phyloP scores from a whole-genome alignment of 2,113 vertebrate genomes.

The Salvelinus sp. region DNA sequence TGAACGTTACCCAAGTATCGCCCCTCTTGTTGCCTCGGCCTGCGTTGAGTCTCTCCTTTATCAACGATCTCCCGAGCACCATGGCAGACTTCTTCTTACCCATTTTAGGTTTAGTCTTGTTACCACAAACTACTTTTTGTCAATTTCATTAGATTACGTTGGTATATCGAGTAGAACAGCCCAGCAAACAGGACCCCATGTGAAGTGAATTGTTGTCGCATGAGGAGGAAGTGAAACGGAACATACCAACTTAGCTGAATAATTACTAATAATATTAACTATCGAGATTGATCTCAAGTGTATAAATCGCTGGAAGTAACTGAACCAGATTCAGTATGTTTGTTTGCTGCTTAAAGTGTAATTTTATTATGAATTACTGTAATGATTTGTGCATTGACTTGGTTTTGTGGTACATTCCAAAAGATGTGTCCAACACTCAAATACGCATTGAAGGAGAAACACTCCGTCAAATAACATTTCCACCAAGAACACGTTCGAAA shows the following conservation, averaged over 20 bases:
- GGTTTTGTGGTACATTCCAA: slow-evolving; percentile 42
- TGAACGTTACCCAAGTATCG: slow-evolving; percentile 79
- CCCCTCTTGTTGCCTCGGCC: slow-evolving; percentile 68
- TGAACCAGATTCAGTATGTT: neutral
- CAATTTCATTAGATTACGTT: neutral
- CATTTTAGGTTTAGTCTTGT: slow-evolving; percentile 61
- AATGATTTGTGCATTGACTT: slow-evolving; percentile 15
- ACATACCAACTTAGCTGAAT: slow-evolving; percentile 35
- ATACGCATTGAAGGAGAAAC: slow-evolving; percentile 33
- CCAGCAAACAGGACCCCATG: too few relatives aligned
- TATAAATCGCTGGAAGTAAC: neutral
- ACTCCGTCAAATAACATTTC: slow-evolving; percentile 17
- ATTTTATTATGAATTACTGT: neutral
- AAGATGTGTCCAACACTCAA: slow-evolving; percentile 32
- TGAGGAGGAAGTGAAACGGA: slow-evolving; percentile 44
- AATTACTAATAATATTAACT: too few relatives aligned
- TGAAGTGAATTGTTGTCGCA: slow-evolving; percentile 58
- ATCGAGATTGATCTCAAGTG: neutral
- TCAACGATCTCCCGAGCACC: slow-evolving; percentile 79
- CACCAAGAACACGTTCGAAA: neutral
- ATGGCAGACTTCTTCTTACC: slow-evolving; percentile 76
- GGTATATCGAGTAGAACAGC: too few relatives aligned
- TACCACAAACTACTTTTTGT: neutral
- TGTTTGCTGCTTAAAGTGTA: neutral
- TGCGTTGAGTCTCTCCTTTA: slow-evolving; percentile 78